phyloP scores from a whole-genome alignment of 2,797 vertebrate genomes.

The Saxicola maurus region DNA sequence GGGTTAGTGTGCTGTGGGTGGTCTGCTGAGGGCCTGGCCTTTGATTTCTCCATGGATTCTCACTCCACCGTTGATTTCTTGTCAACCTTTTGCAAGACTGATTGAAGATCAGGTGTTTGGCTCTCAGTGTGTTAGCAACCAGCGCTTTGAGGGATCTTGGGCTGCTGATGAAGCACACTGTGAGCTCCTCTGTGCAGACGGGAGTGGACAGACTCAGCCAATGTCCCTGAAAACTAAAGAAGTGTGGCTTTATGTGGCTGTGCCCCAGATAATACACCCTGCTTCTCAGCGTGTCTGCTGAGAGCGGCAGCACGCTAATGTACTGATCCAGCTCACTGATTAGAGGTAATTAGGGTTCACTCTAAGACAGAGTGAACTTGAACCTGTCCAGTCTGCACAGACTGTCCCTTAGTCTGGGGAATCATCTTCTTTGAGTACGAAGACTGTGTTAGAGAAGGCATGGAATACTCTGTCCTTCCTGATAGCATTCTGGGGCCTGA shows the following conservation, averaged over 20 bases:
- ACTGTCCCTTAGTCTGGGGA: not conserved
- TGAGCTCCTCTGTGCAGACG: not conserved
- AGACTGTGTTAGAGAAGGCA: not conserved
- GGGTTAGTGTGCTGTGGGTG: not conserved
- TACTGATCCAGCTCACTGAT: not conserved
- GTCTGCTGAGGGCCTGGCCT: not conserved
- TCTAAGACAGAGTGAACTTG: not conserved
- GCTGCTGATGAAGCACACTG: not conserved
- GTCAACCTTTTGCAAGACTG: not conserved
- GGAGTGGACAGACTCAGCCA: not conserved
- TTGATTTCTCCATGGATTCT: not conserved
- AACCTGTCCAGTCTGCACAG: not conserved
- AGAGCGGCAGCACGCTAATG: not conserved
- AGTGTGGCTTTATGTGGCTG: not conserved
- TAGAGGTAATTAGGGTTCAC: not conserved
- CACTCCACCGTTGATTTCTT: not conserved
- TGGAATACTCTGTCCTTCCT: not conserved
- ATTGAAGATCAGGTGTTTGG: not conserved
- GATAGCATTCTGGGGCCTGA: not conserved
- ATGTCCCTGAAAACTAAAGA: rapidly evolving
- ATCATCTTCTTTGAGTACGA: not conserved
- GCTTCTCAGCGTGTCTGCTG: not conserved
- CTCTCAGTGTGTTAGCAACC: not conserved
- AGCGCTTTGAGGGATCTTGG: not conserved
- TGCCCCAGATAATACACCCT: rapidly evolving